These are phyloP conservation scores for Vireo altiloquus DNA, from an alignment of 2,113 vertebrate species.

Conservation along the genomic window DNA sequence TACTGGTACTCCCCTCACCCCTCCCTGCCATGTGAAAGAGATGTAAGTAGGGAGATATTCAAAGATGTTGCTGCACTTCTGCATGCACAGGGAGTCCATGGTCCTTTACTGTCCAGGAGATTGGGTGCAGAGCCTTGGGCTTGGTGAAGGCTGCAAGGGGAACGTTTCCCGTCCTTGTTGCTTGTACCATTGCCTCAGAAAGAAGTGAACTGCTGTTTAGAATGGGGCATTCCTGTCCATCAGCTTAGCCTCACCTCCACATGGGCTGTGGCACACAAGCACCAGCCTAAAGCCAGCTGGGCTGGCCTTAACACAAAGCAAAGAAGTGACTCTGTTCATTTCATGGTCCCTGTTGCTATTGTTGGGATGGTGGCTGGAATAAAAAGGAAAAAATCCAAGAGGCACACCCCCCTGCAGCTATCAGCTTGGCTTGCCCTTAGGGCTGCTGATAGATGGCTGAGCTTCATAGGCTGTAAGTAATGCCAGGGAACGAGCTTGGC, in stretches of 20 bases:
- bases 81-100: background rate
- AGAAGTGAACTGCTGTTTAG: background rate
- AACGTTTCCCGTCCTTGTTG: background rate
- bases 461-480: background rate
- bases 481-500: background rate
- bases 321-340: background rate
- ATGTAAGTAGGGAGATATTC: background rate
- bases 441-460: background rate
- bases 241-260: background rate
- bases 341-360: fast-evolving
- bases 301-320: background rate
- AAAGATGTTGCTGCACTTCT: background rate
- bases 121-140: background rate
- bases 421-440: background rate
- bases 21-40: background rate
- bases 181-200: background rate
- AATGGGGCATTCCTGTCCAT: background rate
- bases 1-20: no score
- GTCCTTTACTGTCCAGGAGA: background rate
- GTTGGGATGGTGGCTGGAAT: background rate
- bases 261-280: background rate
- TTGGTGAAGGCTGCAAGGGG: background rate
- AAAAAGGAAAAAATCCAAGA: background rate
- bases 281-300: background rate
- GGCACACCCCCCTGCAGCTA: background rate